A percentile compares a stretch with the other conserved stretches of the same genome.
Evolutionary conservation across 2,113 vertebrate genomes (phyloP).

Genomic region (Coturnix japonica): DNA sequence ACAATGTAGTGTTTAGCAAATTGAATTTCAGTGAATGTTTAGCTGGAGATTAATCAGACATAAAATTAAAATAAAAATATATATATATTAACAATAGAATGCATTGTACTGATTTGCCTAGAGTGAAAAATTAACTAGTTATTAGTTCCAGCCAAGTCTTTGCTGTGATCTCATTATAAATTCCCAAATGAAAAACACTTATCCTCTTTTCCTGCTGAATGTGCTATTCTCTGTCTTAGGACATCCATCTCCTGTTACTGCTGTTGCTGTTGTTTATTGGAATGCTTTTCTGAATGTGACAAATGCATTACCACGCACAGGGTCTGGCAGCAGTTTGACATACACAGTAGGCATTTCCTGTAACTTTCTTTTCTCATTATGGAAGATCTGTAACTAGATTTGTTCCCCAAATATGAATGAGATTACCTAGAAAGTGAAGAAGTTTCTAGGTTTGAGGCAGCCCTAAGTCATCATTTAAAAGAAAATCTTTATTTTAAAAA

Average conservation of each 20-base stretch:
- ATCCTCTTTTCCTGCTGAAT: neutral
- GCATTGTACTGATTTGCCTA: neutral
- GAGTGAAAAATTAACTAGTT: neutral
- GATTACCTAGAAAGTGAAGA: neutral
- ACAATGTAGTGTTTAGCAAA: neutral
- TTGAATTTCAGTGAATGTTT: neutral
- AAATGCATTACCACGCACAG: accelerated
- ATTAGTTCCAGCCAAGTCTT: neutral
- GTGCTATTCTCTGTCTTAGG: accelerated
- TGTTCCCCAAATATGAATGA: neutral
- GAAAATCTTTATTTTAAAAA: neutral
- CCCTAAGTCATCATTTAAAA: neutral
- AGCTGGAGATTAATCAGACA: neutral
- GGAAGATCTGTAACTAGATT: neutral
- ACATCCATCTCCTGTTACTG: neutral
- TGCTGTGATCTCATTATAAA: neutral
- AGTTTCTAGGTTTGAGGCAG: neutral
- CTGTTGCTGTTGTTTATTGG: neutral
- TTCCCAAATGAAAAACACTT: neutral
- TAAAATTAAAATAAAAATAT: neutral
- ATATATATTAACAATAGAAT: neutral
- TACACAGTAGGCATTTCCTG: neutral
- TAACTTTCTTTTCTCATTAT: neutral
- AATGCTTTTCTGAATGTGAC: neutral
- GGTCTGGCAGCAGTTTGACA: neutral